Percentiles rank a stretch among this genome's conserved stretches.
phyloP scores from a whole-genome alignment of 2,888 invertebrate species.

The Xylophagus ater region DNA sequence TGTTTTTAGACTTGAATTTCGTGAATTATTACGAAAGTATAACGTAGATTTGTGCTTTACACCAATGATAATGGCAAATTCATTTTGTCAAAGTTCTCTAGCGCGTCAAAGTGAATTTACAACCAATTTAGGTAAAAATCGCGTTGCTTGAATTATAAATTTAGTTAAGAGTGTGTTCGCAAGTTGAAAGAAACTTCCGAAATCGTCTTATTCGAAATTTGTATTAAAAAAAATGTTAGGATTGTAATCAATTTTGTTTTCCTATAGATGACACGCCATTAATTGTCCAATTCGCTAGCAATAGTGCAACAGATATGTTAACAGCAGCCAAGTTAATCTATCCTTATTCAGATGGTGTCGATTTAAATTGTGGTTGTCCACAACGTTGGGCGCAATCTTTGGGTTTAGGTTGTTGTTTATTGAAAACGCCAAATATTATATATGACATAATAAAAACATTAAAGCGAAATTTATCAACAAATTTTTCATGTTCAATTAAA shows the following conservation, averaged over 20 bases:
- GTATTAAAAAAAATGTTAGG: background rate
- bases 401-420: conserved; percentile 75
- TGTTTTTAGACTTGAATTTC: conserved; percentile 55
- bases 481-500: conserved; percentile 85
- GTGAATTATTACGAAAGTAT: conserved; percentile 64
- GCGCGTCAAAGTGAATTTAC: conserved; percentile 76
- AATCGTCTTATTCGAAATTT: background rate
- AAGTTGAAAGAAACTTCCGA: too few species aligned
- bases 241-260: background rate
- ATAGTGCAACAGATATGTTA: conserved; percentile 68
- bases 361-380: conserved; percentile 96
- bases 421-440: conserved; percentile 73
- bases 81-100: conserved; percentile 78
- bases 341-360: conserved; percentile 82
- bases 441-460: conserved; percentile 69
- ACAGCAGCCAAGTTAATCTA: conserved; percentile 74
- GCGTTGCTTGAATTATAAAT: background rate
- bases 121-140: conserved; percentile 44
- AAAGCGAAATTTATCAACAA: conserved; percentile 54
- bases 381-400: conserved; percentile 90
- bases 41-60: conserved; percentile 84
- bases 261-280: conserved; percentile 68
- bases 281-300: conserved; percentile 92
- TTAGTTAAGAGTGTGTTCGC: too few species aligned
- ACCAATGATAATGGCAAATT: conserved; percentile 94